phyloP scores from a whole-genome alignment of 2,888 invertebrate species.

The Machimus atricapillus region DNA sequence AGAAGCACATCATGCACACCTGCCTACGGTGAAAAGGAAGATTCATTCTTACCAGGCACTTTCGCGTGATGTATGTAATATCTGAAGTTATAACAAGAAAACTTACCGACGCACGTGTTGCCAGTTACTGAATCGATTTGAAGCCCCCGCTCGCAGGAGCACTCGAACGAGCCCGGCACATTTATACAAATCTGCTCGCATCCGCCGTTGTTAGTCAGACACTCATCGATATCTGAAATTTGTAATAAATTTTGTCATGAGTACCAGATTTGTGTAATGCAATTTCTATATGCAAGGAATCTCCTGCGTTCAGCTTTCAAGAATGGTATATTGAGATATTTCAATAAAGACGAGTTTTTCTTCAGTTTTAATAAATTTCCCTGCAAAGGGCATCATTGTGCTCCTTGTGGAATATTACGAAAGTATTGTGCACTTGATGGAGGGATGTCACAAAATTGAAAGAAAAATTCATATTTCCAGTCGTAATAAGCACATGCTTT shows the following conservation, averaged over 20 bases:
- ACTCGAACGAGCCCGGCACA: constrained; percentile 66
- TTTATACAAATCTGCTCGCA: constrained; percentile 68
- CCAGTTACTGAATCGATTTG: constrained; percentile 62
- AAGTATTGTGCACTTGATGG: neutral
- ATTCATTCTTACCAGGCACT: constrained; percentile 34
- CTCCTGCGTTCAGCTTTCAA: neutral
- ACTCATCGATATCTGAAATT: constrained; percentile 67
- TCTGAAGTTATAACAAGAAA: constrained; percentile 27
- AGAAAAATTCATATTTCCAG: neutral
- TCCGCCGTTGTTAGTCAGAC: constrained; percentile 64
- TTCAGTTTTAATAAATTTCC: constrained; percentile 23
- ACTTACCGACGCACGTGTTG: constrained; percentile 65
- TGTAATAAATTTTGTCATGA: neutral
- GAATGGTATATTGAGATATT: neutral
- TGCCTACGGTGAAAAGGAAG: constrained; percentile 39
- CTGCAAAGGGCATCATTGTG: neutral
- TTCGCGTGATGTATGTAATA: constrained; percentile 4
- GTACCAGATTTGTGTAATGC: neutral
- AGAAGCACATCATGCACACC: constrained; percentile 46
- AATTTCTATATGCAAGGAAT: neutral
- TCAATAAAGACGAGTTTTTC: neutral
- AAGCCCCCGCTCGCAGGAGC: constrained; percentile 65
- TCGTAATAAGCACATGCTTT: neutral
- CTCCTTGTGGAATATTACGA: neutral
- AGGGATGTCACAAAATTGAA: neutral